Conservation (phyloP, 2,888 invertebrate species). For the Endotricha flammealis region DNA sequence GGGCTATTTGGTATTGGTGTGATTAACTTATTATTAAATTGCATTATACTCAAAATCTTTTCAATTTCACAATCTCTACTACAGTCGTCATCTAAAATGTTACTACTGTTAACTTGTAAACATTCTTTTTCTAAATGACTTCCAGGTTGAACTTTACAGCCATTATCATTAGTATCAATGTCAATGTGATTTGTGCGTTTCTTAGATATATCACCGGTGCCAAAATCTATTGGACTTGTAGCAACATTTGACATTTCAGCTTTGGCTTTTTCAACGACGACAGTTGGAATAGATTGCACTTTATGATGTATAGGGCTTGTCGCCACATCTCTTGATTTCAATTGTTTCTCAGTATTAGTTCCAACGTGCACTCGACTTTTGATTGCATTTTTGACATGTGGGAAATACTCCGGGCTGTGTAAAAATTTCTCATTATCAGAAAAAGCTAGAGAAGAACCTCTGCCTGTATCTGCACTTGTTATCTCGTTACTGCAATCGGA, state of each 20-base stretch:
- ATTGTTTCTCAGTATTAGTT: constrained; percentile 26
- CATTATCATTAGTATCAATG: constrained; percentile 5
- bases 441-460: constrained; percentile 58
- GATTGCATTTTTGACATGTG: constrained; percentile 29
- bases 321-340: constrained; percentile 18
- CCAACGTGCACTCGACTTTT: constrained; percentile 20
- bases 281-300: constrained; percentile 11
- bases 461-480: constrained; percentile 57
- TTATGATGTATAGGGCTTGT: constrained; percentile 24
- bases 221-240: constrained; percentile 17
- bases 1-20: constrained; percentile 56
- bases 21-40: constrained; percentile 33
- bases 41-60: constrained; percentile 49
- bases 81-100: constrained; percentile 26
- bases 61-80: constrained; percentile 47
- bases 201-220: constrained; percentile 2
- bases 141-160: neutral
- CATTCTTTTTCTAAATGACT: constrained; percentile 27
- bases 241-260: constrained; percentile 5
- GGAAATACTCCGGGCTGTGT: constrained; percentile 50
- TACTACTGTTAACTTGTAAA: constrained; percentile 42
- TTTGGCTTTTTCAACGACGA: constrained; percentile 12
- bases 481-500: constrained; percentile 37
- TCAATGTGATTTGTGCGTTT: neutral
- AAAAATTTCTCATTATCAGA: constrained; percentile 56